These are phyloP conservation scores for Salarias fasciatus DNA, from an alignment of 2,797 vertebrate genomes.

Conservation along the genomic window DNA sequence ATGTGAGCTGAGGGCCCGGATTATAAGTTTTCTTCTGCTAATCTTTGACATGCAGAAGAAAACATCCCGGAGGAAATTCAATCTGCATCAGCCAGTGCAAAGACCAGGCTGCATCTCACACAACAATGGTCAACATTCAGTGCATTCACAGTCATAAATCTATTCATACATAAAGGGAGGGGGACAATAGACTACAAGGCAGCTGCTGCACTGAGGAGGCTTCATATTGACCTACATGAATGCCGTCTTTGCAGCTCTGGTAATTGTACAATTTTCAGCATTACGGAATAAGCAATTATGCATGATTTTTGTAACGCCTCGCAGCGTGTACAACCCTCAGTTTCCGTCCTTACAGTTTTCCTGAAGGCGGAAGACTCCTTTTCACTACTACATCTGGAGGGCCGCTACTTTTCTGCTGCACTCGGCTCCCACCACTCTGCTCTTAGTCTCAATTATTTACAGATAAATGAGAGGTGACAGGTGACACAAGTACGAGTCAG, in stretches of 20 bases:
- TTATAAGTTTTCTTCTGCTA: constrained; percentile 31
- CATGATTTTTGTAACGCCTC: constrained; percentile 13
- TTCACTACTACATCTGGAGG: constrained; percentile 23
- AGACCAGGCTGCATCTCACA: constrained; percentile 14
- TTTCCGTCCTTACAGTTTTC: constrained; percentile 27
- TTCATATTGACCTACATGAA: constrained; percentile 53
- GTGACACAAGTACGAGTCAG: constrained; percentile 63
- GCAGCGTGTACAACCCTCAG: constrained; percentile 26
- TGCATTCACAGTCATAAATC: constrained; percentile 31
- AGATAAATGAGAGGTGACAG: constrained; percentile 70
- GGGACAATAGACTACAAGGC: constrained; percentile 11
- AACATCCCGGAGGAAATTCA: constrained; percentile 39
- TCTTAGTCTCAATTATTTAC: constrained; percentile 76
- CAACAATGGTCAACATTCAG: constrained; percentile 40
- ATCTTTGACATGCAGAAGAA: constrained; percentile 38
- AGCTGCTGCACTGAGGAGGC: constrained; percentile 32
- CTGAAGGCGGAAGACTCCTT: constrained; percentile 18
- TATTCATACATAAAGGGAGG: constrained; percentile 42
- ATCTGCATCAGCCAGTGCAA: constrained; percentile 32
- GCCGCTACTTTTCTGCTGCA: constrained; percentile 38
- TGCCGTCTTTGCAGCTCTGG: constrained; percentile 14
- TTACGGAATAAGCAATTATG: constrained; percentile 35
- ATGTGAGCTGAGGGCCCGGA: constrained; percentile 25
- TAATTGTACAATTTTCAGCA: constrained; percentile 23
- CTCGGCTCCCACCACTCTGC: constrained; percentile 42